A percentile compares a stretch with the other conserved stretches of the same genome.
These are phyloP conservation scores for Aleiodes sp. DNA, from an alignment of 1,140 invertebrate species.

Conservation along the genomic window DNA sequence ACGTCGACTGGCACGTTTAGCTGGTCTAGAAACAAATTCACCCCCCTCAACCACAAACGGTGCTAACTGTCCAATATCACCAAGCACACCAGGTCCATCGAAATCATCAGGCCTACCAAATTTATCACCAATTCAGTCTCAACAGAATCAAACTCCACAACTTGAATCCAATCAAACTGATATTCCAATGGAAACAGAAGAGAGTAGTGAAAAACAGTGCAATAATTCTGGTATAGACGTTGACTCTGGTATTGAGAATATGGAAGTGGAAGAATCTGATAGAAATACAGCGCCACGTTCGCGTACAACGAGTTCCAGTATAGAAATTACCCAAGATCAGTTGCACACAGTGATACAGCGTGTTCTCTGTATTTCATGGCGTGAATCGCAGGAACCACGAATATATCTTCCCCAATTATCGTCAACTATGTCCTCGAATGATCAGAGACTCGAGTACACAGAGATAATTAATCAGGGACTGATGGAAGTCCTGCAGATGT, in stretches of 20 bases:
- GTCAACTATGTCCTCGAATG: slow-evolving; percentile 60
- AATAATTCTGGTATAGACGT: slow-evolving; percentile 70
- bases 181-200: slow-evolving; percentile 70
- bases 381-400: slow-evolving; percentile 67
- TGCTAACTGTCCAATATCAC: slow-evolving; percentile 41
- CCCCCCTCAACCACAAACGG: slow-evolving; percentile 31
- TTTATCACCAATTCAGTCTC: slow-evolving; percentile 46
- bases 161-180: slow-evolving; percentile 44
- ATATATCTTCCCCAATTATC: slow-evolving; percentile 74
- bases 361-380: slow-evolving; percentile 75
- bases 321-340: slow-evolving; percentile 72
- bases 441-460: slow-evolving; percentile 64
- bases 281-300: slow-evolving; percentile 58
- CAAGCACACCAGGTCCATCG: slow-evolving; percentile 53
- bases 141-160: slow-evolving; percentile 50
- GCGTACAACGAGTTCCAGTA: slow-evolving; percentile 66
- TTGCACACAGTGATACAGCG: slow-evolving; percentile 70
- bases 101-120: slow-evolving; percentile 51
- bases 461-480: slow-evolving; percentile 72
- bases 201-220: slow-evolving; percentile 64
- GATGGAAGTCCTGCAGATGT: slow-evolving; percentile 75
- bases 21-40: slow-evolving; percentile 59
- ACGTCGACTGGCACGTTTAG: slow-evolving; percentile 74
- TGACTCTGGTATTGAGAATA: slow-evolving; percentile 80
- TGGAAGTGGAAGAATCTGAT: slow-evolving; percentile 74